Conservation (phyloP, 1,140 invertebrate genomes). For the Metaphire vulgaris region DNA sequence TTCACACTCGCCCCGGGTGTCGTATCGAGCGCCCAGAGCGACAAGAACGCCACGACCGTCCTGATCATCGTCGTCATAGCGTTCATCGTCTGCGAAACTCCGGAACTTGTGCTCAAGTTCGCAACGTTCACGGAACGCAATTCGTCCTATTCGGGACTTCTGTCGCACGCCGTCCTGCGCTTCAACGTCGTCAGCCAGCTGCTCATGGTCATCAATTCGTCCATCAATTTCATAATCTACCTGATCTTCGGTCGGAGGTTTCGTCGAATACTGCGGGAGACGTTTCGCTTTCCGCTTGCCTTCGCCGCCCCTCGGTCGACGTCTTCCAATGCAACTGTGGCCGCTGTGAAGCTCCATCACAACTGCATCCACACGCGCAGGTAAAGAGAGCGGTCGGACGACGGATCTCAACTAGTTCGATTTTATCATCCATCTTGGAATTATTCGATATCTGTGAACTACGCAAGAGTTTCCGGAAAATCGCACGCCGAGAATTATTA, state of each 20-base stretch:
- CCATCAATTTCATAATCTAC: conserved; percentile 38
- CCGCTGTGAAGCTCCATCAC: not conserved
- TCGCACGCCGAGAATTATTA: too few relatives aligned
- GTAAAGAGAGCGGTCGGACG: too few relatives aligned
- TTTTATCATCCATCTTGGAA: too few relatives aligned
- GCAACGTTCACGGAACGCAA: conserved; percentile 2
- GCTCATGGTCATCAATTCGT: conserved; percentile 27
- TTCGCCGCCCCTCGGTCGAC: not conserved
- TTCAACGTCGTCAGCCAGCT: conserved; percentile 1
- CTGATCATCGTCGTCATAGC: conserved; percentile 24
- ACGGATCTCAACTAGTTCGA: too few relatives aligned
- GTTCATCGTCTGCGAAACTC: conserved; percentile 26
- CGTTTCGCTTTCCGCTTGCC: not conserved
- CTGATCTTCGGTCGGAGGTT: conserved; percentile 37
- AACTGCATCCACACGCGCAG: not conserved
- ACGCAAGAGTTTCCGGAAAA: too few relatives aligned
- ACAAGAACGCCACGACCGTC: conserved; percentile 23
- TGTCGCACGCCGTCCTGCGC: not conserved
- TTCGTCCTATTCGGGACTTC: conserved; percentile 8
- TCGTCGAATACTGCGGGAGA: conserved; percentile 16
- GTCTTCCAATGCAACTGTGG: too few relatives aligned
- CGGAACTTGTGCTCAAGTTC: conserved; percentile 17
- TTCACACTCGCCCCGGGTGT: too few relatives aligned
- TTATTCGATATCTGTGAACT: too few relatives aligned
- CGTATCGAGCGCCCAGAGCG: too few relatives aligned